phyloP scores from a whole-genome alignment of 2,888 invertebrate genomes.

The Pocota personata region DNA sequence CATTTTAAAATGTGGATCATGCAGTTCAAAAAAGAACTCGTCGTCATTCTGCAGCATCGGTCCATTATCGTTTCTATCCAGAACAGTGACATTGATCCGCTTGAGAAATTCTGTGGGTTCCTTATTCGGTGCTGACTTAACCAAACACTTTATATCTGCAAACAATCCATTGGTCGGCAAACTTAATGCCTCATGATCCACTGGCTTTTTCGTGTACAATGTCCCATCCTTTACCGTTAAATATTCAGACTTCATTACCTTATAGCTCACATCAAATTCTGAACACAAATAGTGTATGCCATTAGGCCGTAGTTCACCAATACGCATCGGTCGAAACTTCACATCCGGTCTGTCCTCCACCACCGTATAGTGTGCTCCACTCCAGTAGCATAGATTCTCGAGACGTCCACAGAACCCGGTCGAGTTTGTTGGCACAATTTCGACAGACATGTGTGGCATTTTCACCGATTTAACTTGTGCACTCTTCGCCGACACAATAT shows the following conservation, averaged over 20 bases:
- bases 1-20: conserved; percentile 80
- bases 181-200: conserved; percentile 83
- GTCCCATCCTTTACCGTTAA: conserved; percentile 81
- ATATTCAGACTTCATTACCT: conserved; percentile 80
- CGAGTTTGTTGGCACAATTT: conserved; percentile 77
- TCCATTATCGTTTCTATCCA: conserved; percentile 96
- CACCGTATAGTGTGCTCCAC: conserved; percentile 78
- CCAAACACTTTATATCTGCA: conserved; percentile 81
- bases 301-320: conserved; percentile 83
- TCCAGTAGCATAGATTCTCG: conserved; percentile 81
- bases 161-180: conserved; percentile 76
- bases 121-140: conserved; percentile 76
- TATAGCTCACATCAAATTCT: conserved; percentile 83
- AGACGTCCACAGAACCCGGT: conserved; percentile 78
- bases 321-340: conserved; percentile 76
- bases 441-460: conserved; percentile 79
- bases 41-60: conserved; percentile 86
- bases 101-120: conserved; percentile 75
- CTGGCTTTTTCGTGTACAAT: conserved; percentile 81
- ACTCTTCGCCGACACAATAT: conserved; percentile 78
- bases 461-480: conserved; percentile 64
- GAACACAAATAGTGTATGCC: conserved; percentile 83
- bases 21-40: conserved; percentile 77
- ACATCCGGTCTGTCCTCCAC: conserved; percentile 76
- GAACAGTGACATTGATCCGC: conserved; percentile 84